Evolutionary conservation across 37 sponge, comb jelly and placozoan species (phyloP), one percentile per base, ranked within the genome.

Genomic region (Tethya wilhelma): DNA sequence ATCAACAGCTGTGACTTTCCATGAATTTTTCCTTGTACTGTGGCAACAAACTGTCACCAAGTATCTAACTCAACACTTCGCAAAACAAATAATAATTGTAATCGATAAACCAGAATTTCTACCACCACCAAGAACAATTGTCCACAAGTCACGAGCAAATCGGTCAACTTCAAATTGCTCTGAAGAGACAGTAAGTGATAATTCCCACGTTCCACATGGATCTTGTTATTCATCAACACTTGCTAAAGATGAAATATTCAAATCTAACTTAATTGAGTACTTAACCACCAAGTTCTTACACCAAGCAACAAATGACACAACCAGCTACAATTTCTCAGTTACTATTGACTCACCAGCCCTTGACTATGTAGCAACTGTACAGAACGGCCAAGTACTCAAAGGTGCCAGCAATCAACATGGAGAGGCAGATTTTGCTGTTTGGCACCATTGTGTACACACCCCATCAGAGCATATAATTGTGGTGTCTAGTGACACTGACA

Each of bases 361-460:
- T 49, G 9, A 9, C 9, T 9, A 19, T 9, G 53, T 49, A 49
- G 14, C 9, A 49, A 49, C 53, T 23, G 65, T 63, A 31, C 65
- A 12, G 9, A 31, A 31, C 32, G 32, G 32, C 8, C 8, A 63
- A 11, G 19, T 63, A 29, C 29, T n/a, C 9, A 11, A 29, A 9
- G 9, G 9, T 11, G 23, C 70, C 25, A 11, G 17, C 8, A 69
- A 69, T 34, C 39, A 69, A 39, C 70, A 69, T 69, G 70, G 70
- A 11, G 70, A 69, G 17, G 70, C 70, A 69, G 70, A 69, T 17
- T 69, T 36, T 69, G 70, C 70, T 37, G 33, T 69, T 37, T 69
- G 70, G 70, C 38, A 69, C 70, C 70, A 69, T 69, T 32, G 32
- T 9, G 19, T 33, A 36, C 8, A 38, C 8, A 37, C 70, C 19